These are phyloP conservation scores for Nesoenas mayeri DNA, from an alignment of 2,113 vertebrate genomes.

Conservation along the genomic window DNA sequence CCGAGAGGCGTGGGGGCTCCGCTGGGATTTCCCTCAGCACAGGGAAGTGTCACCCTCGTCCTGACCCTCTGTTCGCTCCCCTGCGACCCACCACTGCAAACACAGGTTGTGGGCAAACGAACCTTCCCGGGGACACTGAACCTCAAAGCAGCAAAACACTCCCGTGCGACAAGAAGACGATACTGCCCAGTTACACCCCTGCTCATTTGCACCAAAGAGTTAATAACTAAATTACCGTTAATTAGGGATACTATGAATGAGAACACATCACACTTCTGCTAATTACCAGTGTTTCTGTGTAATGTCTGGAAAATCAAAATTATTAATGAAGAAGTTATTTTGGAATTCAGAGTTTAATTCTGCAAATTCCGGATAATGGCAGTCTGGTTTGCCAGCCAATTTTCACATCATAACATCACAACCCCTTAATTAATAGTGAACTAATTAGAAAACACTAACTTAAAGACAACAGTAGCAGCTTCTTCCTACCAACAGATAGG, in stretches of 20 bases:
- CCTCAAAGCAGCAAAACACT: background rate
- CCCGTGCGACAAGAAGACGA: fast-evolving
- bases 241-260: slow-evolving; percentile 48
- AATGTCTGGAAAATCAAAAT: slow-evolving; percentile 53
- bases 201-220: background rate
- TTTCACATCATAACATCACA: slow-evolving; percentile 38
- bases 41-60: background rate
- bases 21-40: too few relatives aligned
- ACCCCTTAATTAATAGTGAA: slow-evolving; percentile 41
- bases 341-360: slow-evolving; percentile 37
- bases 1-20: background rate
- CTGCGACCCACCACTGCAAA: background rate
- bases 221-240: slow-evolving; percentile 9
- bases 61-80: background rate
- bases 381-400: slow-evolving; percentile 36
- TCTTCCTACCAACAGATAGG: background rate
- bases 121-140: fast-evolving
- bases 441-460: slow-evolving; percentile 36
- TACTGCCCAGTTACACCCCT: background rate
- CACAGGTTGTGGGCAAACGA: fast-evolving
- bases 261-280: slow-evolving; percentile 2
- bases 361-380: background rate
- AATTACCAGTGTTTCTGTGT: slow-evolving; percentile 22
- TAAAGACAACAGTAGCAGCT: background rate
- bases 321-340: slow-evolving; percentile 53